These are phyloP conservation scores for Eumerus sabulonum DNA, from an alignment of 2,888 invertebrate genomes.

Conservation along the genomic window DNA sequence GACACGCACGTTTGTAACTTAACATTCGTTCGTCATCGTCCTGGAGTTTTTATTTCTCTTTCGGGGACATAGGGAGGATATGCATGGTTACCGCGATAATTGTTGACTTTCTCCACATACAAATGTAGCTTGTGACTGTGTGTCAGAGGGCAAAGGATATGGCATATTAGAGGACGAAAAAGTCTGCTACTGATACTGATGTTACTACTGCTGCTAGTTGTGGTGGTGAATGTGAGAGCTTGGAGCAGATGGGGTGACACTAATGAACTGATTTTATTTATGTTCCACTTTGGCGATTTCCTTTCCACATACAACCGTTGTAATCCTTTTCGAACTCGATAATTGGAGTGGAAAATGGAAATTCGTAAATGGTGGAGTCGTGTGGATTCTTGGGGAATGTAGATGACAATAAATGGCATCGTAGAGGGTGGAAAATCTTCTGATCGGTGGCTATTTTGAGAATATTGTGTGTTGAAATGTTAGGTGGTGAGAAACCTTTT, in stretches of 20 bases:
- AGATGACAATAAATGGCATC: no score
- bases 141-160: background rate
- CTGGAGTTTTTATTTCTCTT: background rate
- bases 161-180: no score
- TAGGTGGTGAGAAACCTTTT: no score
- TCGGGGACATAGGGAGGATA: no score
- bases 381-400: background rate
- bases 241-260: slow-evolving; percentile 26
- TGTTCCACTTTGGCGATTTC: slow-evolving; percentile 23
- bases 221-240: no score
- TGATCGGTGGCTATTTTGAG: no score
- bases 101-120: slow-evolving; percentile 29
- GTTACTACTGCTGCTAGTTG: no score
- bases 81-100: slow-evolving; percentile 37
- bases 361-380: slow-evolving; percentile 4
- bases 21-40: slow-evolving; percentile 42
- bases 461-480: no score
- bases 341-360: background rate
- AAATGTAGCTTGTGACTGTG: background rate
- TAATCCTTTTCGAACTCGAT: background rate
- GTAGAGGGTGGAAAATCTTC: no score
- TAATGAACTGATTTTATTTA: slow-evolving; percentile 60
- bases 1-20: slow-evolving; percentile 20
- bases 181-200: no score
- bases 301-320: background rate